Base-by-base conservation (phyloP, 2,888 invertebrate genomes). In the Athetis lepigone region DNA sequence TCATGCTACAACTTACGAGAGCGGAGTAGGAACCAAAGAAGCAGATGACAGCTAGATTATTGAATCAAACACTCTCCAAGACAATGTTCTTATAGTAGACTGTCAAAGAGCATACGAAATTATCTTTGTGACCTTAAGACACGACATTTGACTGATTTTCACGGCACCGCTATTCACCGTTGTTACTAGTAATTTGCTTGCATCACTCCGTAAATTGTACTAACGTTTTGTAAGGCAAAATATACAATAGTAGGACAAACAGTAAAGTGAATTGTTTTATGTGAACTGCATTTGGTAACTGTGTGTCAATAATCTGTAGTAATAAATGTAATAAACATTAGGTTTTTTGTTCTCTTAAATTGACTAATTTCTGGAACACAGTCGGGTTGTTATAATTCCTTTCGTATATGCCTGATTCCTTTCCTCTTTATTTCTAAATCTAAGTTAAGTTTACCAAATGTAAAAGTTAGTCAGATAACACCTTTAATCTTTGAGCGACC, bases 131-230 rank as follows among this genome's bases (percentile, higher is more conserved):
- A 80, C 79, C 62, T 75, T 73, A 55, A 16, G 42, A 2, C 37
- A 63, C 66, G 79, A 71, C 71, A 78, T 80, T 80, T 79, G 25
- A 77, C 42, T 57, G 57, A 74, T 81, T 79, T 80, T 79, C 76
- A 63, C 64, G 57, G 59, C 56, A 71, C n/a, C n/a, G n/a, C 43
- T 56, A 27, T 52, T 71, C 37, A 37, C 54, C 5, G 51, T 77
- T 46, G 42, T 71, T 64, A 27, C 37, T 25, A 11, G 42, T 39
- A 36, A 72, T 55, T 77, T 77, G 54, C 55, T 76, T 65, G 52
- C 45, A 77, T 54, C 36, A 33, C 13, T 52, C 25, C 37, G 70
- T 69, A 43, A 67, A 58, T 27, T 58, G 27, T 49, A 39, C 21
- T 47, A 21, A 47, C 8, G n/a, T 27, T 56, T 56, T 73, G 21